Evolutionary conservation across 1,140 invertebrate genomes (phyloP).

Genomic region (Solen grandis): DNA sequence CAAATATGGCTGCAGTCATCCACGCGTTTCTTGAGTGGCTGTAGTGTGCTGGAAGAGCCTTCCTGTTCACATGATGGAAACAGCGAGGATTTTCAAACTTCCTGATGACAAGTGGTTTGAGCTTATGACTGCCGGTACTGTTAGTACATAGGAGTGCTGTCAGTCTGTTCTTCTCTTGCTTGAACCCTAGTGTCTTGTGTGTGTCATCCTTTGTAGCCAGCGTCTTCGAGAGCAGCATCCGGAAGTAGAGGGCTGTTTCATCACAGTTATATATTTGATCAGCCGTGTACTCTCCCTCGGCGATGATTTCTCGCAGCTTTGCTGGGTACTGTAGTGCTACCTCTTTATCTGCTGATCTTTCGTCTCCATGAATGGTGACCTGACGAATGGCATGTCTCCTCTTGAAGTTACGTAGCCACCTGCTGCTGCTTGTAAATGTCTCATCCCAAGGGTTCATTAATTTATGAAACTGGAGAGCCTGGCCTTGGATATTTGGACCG

Average conservation of each 20-base stretch:
- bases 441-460: background rate
- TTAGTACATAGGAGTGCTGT: too few relatives aligned
- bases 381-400: background rate
- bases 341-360: background rate
- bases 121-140: too few relatives aligned
- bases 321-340: background rate
- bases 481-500: too few relatives aligned
- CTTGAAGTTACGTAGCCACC: background rate
- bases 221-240: background rate
- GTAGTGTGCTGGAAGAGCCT: too few relatives aligned
- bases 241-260: too few relatives aligned
- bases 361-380: conserved; percentile 7
- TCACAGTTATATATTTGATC: conserved; percentile 13
- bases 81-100: too few relatives aligned
- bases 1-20: too few relatives aligned
- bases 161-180: conserved; percentile 6
- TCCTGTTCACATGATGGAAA: too few relatives aligned
- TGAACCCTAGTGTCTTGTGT: background rate
- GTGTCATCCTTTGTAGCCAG: background rate
- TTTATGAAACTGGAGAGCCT: background rate
- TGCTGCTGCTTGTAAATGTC: background rate
- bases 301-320: background rate
- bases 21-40: too few relatives aligned
- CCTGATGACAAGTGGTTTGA: too few relatives aligned
- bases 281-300: background rate